Evolutionary conservation across 2,888 invertebrate species (phyloP).

Genomic region (Empis livida): DNA sequence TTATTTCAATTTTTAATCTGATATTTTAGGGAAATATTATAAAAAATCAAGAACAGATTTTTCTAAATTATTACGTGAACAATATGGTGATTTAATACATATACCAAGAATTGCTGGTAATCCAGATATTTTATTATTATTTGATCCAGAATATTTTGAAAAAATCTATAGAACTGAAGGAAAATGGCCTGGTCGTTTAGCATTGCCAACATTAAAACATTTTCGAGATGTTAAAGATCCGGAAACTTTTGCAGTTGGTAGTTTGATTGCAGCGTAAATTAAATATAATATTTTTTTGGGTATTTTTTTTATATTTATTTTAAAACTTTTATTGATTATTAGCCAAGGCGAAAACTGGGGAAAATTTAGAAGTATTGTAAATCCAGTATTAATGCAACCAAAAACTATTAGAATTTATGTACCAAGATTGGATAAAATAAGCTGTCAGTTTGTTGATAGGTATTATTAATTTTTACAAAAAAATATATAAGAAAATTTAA

Average conservation of each 20-base stretch:
- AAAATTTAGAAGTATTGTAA: conserved; percentile 48
- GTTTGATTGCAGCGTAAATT: conserved; percentile 19
- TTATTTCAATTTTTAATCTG: neutral
- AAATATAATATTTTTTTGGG: neutral
- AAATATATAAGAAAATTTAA: neutral
- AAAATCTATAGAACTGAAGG: conserved; percentile 15
- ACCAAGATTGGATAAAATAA: conserved; percentile 38
- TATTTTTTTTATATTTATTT: neutral
- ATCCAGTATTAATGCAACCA: conserved; percentile 49
- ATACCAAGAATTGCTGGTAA: conserved; percentile 5
- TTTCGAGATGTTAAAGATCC: conserved; percentile 2
- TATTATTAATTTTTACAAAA: conserved; percentile 7
- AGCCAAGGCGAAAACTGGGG: conserved; percentile 44
- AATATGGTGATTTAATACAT: conserved; percentile 6
- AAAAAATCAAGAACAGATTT: conserved; percentile 1
- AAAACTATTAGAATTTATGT: conserved; percentile 40
- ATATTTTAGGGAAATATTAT: conserved; percentile 14
- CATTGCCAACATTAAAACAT: conserved; percentile 5
- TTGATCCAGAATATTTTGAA: conserved; percentile 7
- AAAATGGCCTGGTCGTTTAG: conserved; percentile 2
- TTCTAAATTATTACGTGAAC: neutral
- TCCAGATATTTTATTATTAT: conserved; percentile 6
- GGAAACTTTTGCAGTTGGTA: conserved; percentile 18
- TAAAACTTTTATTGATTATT: neutral
- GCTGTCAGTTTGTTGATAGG: conserved; percentile 23